Evolutionary conservation across 2,888 invertebrate genomes (phyloP), one percentile per base, ranked within the genome.

Genomic region (Apamea epomidion): DNA sequence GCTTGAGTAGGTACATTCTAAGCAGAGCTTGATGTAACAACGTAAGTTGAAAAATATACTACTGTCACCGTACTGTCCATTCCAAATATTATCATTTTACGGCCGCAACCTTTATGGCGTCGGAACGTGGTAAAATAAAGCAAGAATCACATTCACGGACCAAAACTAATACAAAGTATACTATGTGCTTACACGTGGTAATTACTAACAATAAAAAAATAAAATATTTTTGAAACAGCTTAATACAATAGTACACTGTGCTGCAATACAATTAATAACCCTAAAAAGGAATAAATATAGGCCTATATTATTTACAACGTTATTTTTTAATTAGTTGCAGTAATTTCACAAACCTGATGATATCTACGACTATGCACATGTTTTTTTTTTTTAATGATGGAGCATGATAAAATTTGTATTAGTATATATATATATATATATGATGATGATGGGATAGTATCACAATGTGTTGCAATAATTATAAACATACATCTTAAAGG

Each of bases 211-310:
- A 45, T n/a, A 25, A 4, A 18, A 37, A 29, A 54, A 51, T 18
- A 5, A 42, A 14, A 42, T 21, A 42, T 21, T 76, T 6, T 12
- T 37, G 12, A 21, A 65, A n/a, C 80, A 29, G 32, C 16, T 32
- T 79, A 65, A 18, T 7, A 25, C 25, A 64, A 78, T 18, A 78
- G 78, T 45, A 79, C 54, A 54, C 45, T 45, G 42, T 65, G 54
- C 65, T 45, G n/a, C 45, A 54, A 8, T 54, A 25, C 1, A 62
- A 68, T 16, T 18, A 29, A 45, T 37, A 21, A 54, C 18, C 18
- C 18, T 37, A 60, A 51, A 54, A 79, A 37, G 1, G 0, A 29
- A 60, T 29, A 21, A 29, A 37, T 60, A 25, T 60, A 80, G 58
- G 78, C 58, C 29, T 69, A 48, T 29, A 32, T 14, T 18, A 25